Evolutionary conservation across 2,888 invertebrate genomes (phyloP).

Genomic region (Phania funesta): DNA sequence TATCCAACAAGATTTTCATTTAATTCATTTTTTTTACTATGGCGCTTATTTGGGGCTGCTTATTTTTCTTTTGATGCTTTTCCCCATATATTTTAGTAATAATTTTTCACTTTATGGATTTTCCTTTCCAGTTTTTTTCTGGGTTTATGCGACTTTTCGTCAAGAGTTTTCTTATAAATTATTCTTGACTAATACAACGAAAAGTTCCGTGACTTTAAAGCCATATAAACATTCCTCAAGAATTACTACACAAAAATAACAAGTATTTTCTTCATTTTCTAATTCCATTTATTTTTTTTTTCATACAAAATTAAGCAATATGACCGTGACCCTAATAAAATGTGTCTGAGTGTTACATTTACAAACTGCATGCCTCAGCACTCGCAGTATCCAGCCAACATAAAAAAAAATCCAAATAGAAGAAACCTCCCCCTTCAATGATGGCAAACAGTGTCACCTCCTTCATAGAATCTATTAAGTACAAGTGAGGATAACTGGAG

Average conservation of each 20-base stretch:
- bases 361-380: not conserved
- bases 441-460: slow-evolving; percentile 6
- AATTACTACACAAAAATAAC: not conserved
- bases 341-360: slow-evolving; percentile 21
- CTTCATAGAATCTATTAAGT: slow-evolving; percentile 7
- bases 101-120: no score
- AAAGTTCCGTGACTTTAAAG: no score
- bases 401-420: not conserved
- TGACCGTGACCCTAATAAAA: slow-evolving; percentile 55
- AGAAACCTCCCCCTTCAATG: not conserved
- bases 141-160: no score
- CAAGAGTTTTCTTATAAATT: no score
- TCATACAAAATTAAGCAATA: slow-evolving; percentile 41
- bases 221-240: no score
- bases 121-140: no score
- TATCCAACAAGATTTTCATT: no score
- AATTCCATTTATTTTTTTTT: not conserved
- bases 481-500: slow-evolving; percentile 35
- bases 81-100: no score
- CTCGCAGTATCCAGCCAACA: not conserved
- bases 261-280: slow-evolving; percentile 9
- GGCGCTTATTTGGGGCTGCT: no score
- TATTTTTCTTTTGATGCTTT: no score
- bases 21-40: no score
- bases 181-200: no score